phyloP scores from a whole-genome alignment of 2,797 vertebrate species.

The Arremon brunneinucha region DNA sequence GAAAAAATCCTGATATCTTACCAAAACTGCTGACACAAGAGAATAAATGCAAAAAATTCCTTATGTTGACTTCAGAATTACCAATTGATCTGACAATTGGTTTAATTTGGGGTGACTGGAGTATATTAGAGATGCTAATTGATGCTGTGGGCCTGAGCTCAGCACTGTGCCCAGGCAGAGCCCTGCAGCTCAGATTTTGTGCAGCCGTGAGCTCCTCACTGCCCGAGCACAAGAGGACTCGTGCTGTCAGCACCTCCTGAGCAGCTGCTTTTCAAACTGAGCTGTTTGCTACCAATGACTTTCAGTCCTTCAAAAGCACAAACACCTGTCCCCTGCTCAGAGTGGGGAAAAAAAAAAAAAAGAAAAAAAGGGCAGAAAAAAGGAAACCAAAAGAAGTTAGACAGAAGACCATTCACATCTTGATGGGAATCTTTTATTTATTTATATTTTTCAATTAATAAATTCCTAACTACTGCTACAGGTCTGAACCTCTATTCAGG shows the following conservation, averaged over 20 bases:
- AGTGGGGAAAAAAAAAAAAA: accelerated
- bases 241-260: not conserved
- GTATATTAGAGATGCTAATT: not conserved
- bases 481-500: not conserved
- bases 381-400: not conserved
- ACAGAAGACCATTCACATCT: not conserved
- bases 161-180: not conserved
- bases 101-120: not conserved
- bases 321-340: not conserved
- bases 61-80: not conserved
- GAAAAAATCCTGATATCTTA: not conserved
- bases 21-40: not conserved
- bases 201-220: not conserved
- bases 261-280: not conserved
- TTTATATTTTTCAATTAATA: not conserved
- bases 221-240: not conserved
- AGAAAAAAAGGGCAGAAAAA: accelerated
- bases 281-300: not conserved
- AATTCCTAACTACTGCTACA: not conserved
- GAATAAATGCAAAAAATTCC: not conserved
- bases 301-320: not conserved
- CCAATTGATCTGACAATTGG: not conserved
- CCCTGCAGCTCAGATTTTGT: not conserved
- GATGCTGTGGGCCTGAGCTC: not conserved
- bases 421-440: not conserved